Percentiles rank a stretch among this genome's conserved stretches.
Evolutionary conservation across 2,797 vertebrate genomes (phyloP).

Genomic region (Diplodus puntazzo): DNA sequence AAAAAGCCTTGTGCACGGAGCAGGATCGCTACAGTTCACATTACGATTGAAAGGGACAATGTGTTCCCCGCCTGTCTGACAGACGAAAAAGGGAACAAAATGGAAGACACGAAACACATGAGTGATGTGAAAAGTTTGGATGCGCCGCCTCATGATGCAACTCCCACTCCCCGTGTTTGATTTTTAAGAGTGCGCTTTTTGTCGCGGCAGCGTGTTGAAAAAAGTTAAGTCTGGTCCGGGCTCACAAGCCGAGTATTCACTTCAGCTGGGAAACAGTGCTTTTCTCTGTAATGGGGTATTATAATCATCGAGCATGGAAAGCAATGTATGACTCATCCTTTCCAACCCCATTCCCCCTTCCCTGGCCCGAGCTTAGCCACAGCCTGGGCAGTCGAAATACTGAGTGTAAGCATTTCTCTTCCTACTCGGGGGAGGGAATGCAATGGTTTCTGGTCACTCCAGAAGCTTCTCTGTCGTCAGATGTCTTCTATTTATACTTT

Average conservation of each 20-base stretch:
- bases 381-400: slow-evolving; percentile 73
- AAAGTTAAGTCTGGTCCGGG: slow-evolving; percentile 53
- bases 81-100: slow-evolving; percentile 31
- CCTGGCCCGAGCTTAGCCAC: slow-evolving; percentile 70
- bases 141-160: slow-evolving; percentile 41
- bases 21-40: slow-evolving; percentile 21
- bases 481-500: slow-evolving; percentile 68
- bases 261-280: slow-evolving; percentile 77
- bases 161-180: slow-evolving; percentile 38
- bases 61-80: slow-evolving; percentile 3
- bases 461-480: slow-evolving; percentile 52
- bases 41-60: slow-evolving; percentile 6
- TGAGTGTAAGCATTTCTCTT: slow-evolving; percentile 77
- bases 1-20: not conserved
- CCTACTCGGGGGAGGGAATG: slow-evolving; percentile 51
- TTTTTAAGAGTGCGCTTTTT: slow-evolving; percentile 46
- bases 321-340: slow-evolving; percentile 85
- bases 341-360: slow-evolving; percentile 78
- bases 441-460: slow-evolving; percentile 65
- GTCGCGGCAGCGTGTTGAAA: slow-evolving; percentile 48
- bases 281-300: slow-evolving; percentile 82
- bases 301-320: slow-evolving; percentile 85
- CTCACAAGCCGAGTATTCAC: slow-evolving; percentile 61
- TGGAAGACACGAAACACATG: slow-evolving; percentile 24
- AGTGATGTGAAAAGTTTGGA: slow-evolving; percentile 51